A percentile compares a stretch with the other conserved stretches of the same genome.
phyloP scores from a whole-genome alignment of 2,797 vertebrate genomes.

The Mus spretus region DNA sequence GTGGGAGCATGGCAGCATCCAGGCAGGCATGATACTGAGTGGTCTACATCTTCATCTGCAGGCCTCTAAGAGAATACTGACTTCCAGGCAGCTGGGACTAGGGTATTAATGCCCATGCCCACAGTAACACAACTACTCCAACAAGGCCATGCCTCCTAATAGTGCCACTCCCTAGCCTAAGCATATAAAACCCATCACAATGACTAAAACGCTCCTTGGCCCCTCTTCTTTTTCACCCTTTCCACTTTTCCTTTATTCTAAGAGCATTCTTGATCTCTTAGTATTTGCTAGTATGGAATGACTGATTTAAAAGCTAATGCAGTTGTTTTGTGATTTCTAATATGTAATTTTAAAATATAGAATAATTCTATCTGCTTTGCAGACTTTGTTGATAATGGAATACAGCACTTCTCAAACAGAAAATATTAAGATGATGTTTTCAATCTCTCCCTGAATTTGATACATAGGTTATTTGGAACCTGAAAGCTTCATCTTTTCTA shows the following conservation, averaged over 20 bases:
- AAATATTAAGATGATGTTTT: not conserved
- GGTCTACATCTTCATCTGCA: no score
- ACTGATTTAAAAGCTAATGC: not conserved
- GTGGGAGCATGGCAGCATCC: no score
- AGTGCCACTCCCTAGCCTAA: no score
- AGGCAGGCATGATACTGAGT: no score
- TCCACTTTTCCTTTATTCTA: not conserved
- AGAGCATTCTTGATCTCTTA: not conserved
- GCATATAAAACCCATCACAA: no score
- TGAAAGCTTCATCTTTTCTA: constrained; percentile 13
- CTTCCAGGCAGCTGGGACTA: no score
- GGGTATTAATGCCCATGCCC: no score
- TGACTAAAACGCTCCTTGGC: not conserved
- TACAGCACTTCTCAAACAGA: not conserved
- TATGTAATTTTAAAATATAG: not conserved
- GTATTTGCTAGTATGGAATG: not conserved
- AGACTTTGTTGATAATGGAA: not conserved
- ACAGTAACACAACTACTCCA: no score
- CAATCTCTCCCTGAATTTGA: not conserved
- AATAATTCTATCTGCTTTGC: not conserved
- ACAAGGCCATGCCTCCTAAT: no score
- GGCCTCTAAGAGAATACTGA: no score
- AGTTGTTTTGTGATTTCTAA: not conserved
- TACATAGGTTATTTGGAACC: not conserved
- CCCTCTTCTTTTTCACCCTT: rapidly evolving